Percentiles rank a stretch among this genome's conserved stretches.
These are phyloP conservation scores for Eutolmus rufibarbis DNA, from an alignment of 2,888 invertebrate genomes.

Conservation along the genomic window DNA sequence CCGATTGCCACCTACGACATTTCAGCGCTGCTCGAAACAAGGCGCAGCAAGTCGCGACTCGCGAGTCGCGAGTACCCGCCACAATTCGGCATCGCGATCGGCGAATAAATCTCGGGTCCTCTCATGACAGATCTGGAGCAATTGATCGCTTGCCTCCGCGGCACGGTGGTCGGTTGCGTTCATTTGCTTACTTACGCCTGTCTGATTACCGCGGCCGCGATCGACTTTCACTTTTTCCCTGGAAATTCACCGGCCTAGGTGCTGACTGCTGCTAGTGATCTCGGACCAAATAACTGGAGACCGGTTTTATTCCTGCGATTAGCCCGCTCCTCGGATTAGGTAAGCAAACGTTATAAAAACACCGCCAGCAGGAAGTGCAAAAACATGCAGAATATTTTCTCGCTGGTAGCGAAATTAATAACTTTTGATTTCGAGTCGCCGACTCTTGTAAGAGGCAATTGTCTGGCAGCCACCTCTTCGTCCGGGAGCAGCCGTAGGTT, in stretches of 20 bases:
- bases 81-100: slow-evolving; percentile 25
- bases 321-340: not conserved
- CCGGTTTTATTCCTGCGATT: slow-evolving; percentile 22
- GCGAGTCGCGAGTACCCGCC: not conserved
- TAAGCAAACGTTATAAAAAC: slow-evolving; percentile 19
- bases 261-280: slow-evolving; percentile 8
- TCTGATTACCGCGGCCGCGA: not conserved
- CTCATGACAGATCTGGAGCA: slow-evolving; percentile 43
- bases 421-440: slow-evolving; percentile 2
- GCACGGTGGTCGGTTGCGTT: not conserved
- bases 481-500: not conserved
- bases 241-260: slow-evolving; percentile 3
- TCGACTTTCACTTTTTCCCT: slow-evolving; percentile 39
- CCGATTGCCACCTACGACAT: slow-evolving; percentile 38
- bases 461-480: not conserved
- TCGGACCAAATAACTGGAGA: not conserved
- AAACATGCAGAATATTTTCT: slow-evolving; percentile 12
- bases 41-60: not conserved
- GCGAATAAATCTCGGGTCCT: slow-evolving; percentile 21
- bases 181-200: not conserved
- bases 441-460: not conserved
- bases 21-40: not conserved
- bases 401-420: not conserved
- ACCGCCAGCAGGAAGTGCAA: not conserved
- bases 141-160: slow-evolving; percentile 34